Percentiles rank a stretch among this genome's conserved stretches.
phyloP scores from a whole-genome alignment of 2,113 vertebrate species.

The Megaptera novaeangliae region DNA sequence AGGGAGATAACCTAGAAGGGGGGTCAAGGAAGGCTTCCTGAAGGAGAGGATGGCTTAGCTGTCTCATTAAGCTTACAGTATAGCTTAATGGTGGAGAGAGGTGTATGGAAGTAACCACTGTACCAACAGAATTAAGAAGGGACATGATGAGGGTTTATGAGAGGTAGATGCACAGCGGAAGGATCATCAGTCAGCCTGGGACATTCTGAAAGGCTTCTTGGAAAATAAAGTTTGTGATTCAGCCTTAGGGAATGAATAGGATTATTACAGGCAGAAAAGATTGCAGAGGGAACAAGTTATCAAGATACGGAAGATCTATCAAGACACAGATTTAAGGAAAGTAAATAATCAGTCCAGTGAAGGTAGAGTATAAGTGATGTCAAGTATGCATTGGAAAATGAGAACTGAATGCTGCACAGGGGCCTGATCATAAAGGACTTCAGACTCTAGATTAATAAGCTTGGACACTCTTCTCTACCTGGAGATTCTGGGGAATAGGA shows the following conservation, averaged over 20 bases:
- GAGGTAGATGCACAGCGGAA: background rate
- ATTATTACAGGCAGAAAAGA: background rate
- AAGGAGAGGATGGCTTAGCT: background rate
- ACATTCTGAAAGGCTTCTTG: background rate
- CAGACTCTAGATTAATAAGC: background rate
- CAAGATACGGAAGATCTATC: background rate
- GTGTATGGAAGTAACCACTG: background rate
- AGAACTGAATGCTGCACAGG: background rate
- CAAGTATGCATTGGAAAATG: background rate
- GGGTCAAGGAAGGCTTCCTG: background rate
- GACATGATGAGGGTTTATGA: background rate
- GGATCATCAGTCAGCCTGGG: background rate
- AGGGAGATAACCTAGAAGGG: background rate
- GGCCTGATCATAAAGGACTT: background rate
- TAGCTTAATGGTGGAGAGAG: background rate
- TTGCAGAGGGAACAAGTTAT: background rate
- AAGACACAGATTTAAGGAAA: background rate
- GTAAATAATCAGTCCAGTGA: background rate
- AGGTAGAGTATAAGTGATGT: background rate
- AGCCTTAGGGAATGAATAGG: background rate
- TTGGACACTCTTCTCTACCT: background rate
- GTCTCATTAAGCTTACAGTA: background rate
- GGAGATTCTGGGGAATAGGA: background rate
- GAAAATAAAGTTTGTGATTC: background rate
- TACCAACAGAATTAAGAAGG: background rate